Conservation (phyloP, 2,797 vertebrate species). For the Myotis pilosus region DNA sequence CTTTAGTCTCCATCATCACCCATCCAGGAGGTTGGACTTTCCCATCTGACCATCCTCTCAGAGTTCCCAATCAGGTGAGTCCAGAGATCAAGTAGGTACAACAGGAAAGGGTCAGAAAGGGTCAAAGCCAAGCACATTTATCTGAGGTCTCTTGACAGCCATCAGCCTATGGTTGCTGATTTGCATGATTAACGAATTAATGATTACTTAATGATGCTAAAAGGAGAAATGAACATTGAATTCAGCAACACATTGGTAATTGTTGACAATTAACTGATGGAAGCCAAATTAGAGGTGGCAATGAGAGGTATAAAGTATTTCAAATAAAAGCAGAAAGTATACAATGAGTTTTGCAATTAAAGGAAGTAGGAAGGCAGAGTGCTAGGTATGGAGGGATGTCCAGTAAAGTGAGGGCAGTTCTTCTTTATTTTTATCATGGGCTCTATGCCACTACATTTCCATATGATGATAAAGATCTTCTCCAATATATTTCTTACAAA, state of each 20-base stretch:
- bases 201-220: no score
- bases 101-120: background rate
- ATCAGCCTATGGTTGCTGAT: background rate
- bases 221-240: background rate
- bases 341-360: background rate
- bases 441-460: background rate
- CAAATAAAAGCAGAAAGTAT: background rate
- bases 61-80: background rate
- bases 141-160: background rate
- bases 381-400: background rate
- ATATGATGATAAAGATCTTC: no score
- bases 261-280: background rate
- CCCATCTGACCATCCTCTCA: background rate
- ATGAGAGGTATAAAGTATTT: background rate
- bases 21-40: background rate
- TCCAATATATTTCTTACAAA: background rate
- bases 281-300: background rate
- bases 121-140: background rate
- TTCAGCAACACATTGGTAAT: background rate
- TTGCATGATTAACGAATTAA: background rate
- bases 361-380: background rate
- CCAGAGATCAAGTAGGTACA: rapidly evolving
- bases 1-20: background rate
- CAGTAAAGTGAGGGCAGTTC: background rate
- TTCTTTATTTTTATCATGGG: background rate